Conservation (phyloP, 2,888 invertebrate genomes). For the Polyploca ridens region DNA sequence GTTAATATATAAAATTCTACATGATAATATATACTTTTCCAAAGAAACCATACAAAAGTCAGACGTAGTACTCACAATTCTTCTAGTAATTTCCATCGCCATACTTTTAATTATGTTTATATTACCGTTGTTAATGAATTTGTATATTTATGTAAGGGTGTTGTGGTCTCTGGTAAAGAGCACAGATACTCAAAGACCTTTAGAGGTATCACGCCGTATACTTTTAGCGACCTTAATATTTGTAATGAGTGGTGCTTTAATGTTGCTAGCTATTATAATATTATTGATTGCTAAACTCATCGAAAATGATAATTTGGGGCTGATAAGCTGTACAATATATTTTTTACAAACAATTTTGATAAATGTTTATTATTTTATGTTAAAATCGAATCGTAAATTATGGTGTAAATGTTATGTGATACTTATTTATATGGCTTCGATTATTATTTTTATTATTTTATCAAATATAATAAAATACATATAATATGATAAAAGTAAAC, state of each 20-base stretch:
- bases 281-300: background rate
- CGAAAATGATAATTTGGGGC: too few relatives aligned
- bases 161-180: background rate
- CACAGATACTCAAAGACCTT: background rate
- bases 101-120: background rate
- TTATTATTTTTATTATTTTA: too few relatives aligned
- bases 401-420: background rate
- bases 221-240: constrained; percentile 1
- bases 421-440: too few relatives aligned
- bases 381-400: background rate
- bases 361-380: background rate
- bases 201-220: background rate
- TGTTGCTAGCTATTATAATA: background rate
- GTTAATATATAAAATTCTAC: background rate
- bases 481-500: too few relatives aligned
- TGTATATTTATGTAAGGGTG: background rate
- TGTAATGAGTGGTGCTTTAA: background rate
- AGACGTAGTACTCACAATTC: too few relatives aligned
- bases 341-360: background rate
- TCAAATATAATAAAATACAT: too few relatives aligned
- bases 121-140: background rate
- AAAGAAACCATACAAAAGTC: too few relatives aligned
- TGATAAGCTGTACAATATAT: background rate
- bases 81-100: too few relatives aligned
- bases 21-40: background rate